Percentiles rank a stretch among this genome's conserved stretches.
Evolutionary conservation across 1,140 invertebrate genomes (phyloP).

Genomic region (Micrasema longulum): DNA sequence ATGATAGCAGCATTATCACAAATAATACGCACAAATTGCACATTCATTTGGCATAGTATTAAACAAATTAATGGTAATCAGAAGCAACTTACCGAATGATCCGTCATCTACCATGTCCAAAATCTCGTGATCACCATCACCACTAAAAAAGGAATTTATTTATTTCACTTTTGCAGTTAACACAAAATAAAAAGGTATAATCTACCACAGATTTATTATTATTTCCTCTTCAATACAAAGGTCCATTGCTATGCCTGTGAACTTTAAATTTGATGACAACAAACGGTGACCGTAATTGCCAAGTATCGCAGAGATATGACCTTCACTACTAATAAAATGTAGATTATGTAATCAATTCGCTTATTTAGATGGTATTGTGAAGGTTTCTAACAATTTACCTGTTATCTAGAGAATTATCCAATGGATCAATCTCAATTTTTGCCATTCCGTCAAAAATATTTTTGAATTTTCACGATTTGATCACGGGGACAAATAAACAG

Average conservation of each 20-base stretch:
- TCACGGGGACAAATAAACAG: constrained; percentile 68
- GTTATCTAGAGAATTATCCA: constrained; percentile 65
- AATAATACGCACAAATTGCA: not conserved
- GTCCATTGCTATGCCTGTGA: constrained; percentile 10
- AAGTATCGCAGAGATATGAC: constrained; percentile 42
- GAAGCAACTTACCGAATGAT: constrained; percentile 60
- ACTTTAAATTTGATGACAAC: constrained; percentile 43
- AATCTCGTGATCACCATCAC: constrained; percentile 61
- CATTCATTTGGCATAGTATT: constrained; percentile 10
- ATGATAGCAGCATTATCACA: no score
- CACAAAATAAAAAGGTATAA: not conserved
- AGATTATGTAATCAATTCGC: constrained; percentile 60
- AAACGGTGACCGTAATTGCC: constrained; percentile 47
- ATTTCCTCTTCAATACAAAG: not conserved
- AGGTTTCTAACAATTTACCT: constrained; percentile 57
- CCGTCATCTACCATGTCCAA: constrained; percentile 64
- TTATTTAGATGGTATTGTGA: constrained; percentile 20
- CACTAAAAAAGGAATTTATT: constrained; percentile 60
- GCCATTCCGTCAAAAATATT: constrained; percentile 66
- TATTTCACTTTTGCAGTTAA: constrained; percentile 15
- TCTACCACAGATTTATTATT: no score
- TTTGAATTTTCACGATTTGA: constrained; percentile 67
- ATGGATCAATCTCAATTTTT: constrained; percentile 63
- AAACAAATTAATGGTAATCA: not conserved
- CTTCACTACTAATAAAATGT: constrained; percentile 45